Base-by-base conservation (phyloP, 2,888 invertebrate species). In the Coelinius sp. region DNA sequence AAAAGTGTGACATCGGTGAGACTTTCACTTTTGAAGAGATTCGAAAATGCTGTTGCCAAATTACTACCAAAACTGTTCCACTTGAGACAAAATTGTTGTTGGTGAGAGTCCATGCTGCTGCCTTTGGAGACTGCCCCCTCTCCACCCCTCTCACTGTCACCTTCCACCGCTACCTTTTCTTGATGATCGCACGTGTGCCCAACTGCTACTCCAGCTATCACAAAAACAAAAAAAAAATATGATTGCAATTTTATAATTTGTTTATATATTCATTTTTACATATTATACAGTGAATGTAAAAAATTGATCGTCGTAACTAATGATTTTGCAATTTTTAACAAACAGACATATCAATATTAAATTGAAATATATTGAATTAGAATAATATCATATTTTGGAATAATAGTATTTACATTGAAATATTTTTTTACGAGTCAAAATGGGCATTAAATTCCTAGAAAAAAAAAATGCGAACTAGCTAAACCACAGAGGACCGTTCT, bases 1-100 rank as follows among this genome's bases (percentile, higher is more conserved):
- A 95, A 96, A 83, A 96, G 91, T 85, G 95, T 96, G 88, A 96
- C 96, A 91, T 96, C 96, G 84, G 96, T 95, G 86, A 96, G 92
- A 88, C 94, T 94, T 91, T 96, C 96, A 87, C 95, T 95, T 91
- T 95, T 96, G 92, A 95, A 96, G 87, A 96, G 91, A 90, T 95
- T 95, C 87, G 95, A 95, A 90, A 96, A 96, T 84, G 96, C 95
- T 84, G 95, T 95, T 84, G 96, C 95, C 90, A 96, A 91, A 91
- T 96, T 96, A 86, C 94, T 95, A 88, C 96, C 96, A 90, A 96
- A 96, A 91, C 95, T 96, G 93, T 96, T 96, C 96, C 96, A 96
- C 92, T 96, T 96, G 86, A 96, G 92, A 91, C 96, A 96, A 91
- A 96, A 96, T 91, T 96, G 96, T 90, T 96, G 96, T 91, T 96